Evolutionary conservation across 2,113 vertebrate species (phyloP).

Genomic region (Notothenia coriiceps): DNA sequence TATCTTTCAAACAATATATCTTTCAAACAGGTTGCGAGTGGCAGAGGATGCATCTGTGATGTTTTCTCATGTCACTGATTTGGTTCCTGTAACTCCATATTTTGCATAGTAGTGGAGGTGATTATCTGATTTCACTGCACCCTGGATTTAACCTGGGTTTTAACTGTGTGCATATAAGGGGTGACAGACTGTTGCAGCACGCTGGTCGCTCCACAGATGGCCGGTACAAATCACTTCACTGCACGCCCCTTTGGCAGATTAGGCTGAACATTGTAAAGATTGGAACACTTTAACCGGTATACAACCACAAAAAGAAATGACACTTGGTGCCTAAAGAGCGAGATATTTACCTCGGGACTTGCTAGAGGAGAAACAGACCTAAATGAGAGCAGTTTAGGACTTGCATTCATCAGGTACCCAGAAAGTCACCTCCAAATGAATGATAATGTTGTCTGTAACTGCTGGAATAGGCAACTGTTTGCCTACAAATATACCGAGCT

Average conservation of each 20-base stretch:
- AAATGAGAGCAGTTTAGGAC: neutral
- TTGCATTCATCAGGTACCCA: neutral
- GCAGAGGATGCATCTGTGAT: neutral
- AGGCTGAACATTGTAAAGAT: neutral
- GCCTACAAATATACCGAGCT: too few relatives aligned
- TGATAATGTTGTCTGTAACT: too few relatives aligned
- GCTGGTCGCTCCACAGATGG: slow-evolving; percentile 7
- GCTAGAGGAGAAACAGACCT: neutral
- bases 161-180: neutral
- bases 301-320: neutral
- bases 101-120: neutral
- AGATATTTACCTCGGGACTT: neutral
- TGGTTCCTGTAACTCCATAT: slow-evolving; percentile 5
- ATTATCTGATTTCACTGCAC: slow-evolving; percentile 20
- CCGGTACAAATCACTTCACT: neutral
- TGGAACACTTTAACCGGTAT: neutral
- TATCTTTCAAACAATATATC: too few relatives aligned
- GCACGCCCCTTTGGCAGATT: slow-evolving; percentile 1
- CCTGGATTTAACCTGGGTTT: slow-evolving; percentile 6
- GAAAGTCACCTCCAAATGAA: neutral
- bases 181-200: neutral
- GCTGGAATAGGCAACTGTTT: too few relatives aligned
- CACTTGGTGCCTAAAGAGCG: neutral
- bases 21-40: neutral
- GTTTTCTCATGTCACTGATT: slow-evolving; percentile 18